Percentiles rank a stretch among this genome's conserved stretches.
phyloP scores from a whole-genome alignment of 2,888 invertebrate genomes.

The Lasioglossum zephyrum region DNA sequence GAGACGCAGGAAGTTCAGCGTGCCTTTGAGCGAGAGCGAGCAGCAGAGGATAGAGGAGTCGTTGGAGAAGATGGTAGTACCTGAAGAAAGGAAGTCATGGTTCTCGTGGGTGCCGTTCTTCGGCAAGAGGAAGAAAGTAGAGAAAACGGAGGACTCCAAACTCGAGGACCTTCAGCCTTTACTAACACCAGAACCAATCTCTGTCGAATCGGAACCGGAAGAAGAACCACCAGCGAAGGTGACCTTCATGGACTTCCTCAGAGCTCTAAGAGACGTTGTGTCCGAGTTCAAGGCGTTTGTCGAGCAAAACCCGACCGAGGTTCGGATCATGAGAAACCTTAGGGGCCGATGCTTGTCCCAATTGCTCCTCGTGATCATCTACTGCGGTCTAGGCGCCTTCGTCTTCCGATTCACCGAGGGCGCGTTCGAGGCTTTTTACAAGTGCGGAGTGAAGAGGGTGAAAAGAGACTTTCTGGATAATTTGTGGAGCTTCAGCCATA shows the following conservation, averaged over 20 bases:
- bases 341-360: constrained; percentile 89
- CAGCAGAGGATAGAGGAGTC: constrained; percentile 63
- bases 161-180: not conserved
- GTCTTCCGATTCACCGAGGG: constrained; percentile 94
- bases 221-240: constrained; percentile 67
- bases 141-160: constrained; percentile 39
- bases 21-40: constrained; percentile 76
- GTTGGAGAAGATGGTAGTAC: constrained; percentile 72
- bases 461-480: constrained; percentile 94
- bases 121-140: constrained; percentile 67
- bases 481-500: constrained; percentile 93
- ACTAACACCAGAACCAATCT: not conserved
- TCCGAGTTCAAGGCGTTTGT: constrained; percentile 85
- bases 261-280: constrained; percentile 69
- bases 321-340: constrained; percentile 85
- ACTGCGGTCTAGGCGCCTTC: constrained; percentile 92
- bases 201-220: not conserved
- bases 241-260: constrained; percentile 74
- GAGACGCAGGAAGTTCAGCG: constrained; percentile 72
- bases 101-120: constrained; percentile 76
- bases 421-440: constrained; percentile 93
- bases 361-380: constrained; percentile 88
- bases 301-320: constrained; percentile 86
- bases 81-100: constrained; percentile 72
- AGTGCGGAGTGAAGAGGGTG: constrained; percentile 94